Conservation (phyloP, 2,888 invertebrate species). For the Perizoma affinitatum region DNA sequence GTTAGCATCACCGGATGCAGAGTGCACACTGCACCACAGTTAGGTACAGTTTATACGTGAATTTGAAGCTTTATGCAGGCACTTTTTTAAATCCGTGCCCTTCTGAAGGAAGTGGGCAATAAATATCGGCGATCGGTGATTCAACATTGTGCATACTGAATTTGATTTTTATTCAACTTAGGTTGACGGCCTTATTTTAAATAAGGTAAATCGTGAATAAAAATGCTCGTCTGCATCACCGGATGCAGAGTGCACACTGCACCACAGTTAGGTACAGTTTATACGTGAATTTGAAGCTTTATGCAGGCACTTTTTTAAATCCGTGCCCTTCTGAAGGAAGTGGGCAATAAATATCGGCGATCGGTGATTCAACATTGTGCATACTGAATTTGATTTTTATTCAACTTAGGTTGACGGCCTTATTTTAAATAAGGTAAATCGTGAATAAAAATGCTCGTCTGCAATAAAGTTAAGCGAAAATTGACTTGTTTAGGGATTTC, state of each 20-base stretch:
- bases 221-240: slow-evolving; percentile 43
- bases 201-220: not conserved
- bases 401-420: slow-evolving; percentile 8
- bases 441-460: not conserved
- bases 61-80: slow-evolving; percentile 15
- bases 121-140: slow-evolving; percentile 5
- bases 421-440: not conserved
- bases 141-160: slow-evolving; percentile 5
- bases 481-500: too few species aligned
- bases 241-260: slow-evolving; percentile 67
- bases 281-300: slow-evolving; percentile 16
- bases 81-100: slow-evolving; percentile 17
- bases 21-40: slow-evolving; percentile 45
- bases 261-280: slow-evolving; percentile 18
- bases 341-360: slow-evolving; percentile 15
- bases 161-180: slow-evolving; percentile 19
- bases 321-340: slow-evolving; percentile 23
- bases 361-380: not conserved
- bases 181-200: slow-evolving; percentile 5
- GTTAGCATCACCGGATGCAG: slow-evolving; percentile 76
- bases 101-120: slow-evolving; percentile 22
- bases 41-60: slow-evolving; percentile 16
- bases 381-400: slow-evolving; percentile 21
- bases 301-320: slow-evolving; percentile 13
- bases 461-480: not conserved